Conservation (phyloP, 2,888 invertebrate genomes). For the Caenorhabditis imperialis region DNA sequence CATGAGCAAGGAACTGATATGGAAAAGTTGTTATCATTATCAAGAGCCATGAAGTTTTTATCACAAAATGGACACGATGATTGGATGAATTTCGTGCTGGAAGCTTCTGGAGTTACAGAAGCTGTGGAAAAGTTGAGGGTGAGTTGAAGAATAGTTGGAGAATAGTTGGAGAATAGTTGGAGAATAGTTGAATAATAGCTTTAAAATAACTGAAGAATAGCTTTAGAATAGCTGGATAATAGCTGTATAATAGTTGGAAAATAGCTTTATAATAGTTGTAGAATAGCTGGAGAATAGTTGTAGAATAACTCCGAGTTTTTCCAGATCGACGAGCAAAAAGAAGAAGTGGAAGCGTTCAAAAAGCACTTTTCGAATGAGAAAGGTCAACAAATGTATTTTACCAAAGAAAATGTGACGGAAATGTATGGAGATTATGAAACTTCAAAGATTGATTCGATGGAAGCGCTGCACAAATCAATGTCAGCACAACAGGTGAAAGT, state of each 20-base stretch:
- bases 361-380: constrained; percentile 46
- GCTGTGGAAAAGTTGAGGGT: constrained; percentile 58
- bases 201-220: background rate
- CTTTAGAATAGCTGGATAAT: background rate
- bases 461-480: constrained; percentile 53
- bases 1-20: constrained; percentile 64
- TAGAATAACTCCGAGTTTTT: background rate
- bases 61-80: constrained; percentile 59
- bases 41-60: constrained; percentile 46
- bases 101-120: constrained; percentile 73
- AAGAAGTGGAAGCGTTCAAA: constrained; percentile 52
- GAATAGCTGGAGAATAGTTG: background rate
- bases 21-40: constrained; percentile 43
- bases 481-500: constrained; percentile 43
- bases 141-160: too few species aligned
- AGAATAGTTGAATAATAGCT: background rate
- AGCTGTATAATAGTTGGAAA: background rate
- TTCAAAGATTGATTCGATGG: constrained; percentile 57
- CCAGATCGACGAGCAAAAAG: constrained; percentile 38
- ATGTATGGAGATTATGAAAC: constrained; percentile 56
- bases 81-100: constrained; percentile 75
- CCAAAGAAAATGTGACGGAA: constrained; percentile 55
- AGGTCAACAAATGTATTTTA: constrained; percentile 57
- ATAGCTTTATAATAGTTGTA: background rate
- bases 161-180: background rate